Evolutionary conservation across 2,888 invertebrate species (phyloP), one percentile per base, ranked within the genome.

Genomic region (Orchesella flavescens): DNA sequence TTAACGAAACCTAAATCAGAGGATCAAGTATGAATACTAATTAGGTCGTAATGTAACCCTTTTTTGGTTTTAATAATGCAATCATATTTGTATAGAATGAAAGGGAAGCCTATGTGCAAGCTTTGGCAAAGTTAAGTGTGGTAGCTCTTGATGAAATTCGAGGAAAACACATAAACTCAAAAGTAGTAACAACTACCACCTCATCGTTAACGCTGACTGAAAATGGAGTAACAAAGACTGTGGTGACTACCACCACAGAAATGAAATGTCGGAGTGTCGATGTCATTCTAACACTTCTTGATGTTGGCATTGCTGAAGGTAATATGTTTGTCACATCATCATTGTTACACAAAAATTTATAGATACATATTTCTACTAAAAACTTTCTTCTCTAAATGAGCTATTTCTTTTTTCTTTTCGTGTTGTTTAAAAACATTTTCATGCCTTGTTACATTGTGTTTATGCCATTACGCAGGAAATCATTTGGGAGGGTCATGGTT

Each of bases 271-370:
- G 80, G 43, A 85, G 84, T 49, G 84, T 86, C 5, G 86, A 86
- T 71, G 80, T 84, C 9, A 84, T 86, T 72, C 66, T 83, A 23
- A 80, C 86, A 13, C 74, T 85, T 12, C 81, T 86, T 34, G 84
- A 84, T 68, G 85, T 86, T 15, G 86, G 84, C 10, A 73, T 84
- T 59, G 83, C 73, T n/a, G 86, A 86, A 83, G 86, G 86, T 86
- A 63, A 55, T 17, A 12, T n/a, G 17, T 24, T n/a, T n/a, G n/a
- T n/a, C n/a, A n/a, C n/a, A n/a, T n/a, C n/a, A n/a, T n/a, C n/a
- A n/a, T n/a, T n/a, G 59, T 12, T 73, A 1, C 44, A 21, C 19
- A 13, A 44, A 19, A 63, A 46, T 19, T 43, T 69, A 21, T 34
- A 43, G 9, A 66, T 44, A 44, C 10, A 17, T 46, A 21, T 43